Base-by-base conservation (phyloP, 1,140 invertebrate species). In the Bombus haemorrhoidalis region DNA sequence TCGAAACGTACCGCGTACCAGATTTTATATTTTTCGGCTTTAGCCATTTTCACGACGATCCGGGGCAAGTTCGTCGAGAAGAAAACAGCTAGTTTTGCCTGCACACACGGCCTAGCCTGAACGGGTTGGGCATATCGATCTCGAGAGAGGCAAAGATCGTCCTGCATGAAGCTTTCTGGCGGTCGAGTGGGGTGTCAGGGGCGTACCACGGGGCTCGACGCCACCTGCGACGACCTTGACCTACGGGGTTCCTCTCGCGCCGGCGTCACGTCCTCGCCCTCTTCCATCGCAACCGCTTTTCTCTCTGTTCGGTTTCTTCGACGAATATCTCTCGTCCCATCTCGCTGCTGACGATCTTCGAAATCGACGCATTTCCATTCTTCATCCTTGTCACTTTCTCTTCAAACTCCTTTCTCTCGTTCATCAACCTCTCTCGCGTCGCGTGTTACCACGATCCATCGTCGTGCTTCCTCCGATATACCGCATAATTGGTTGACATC, bases 41-140 rank as follows among this genome's bases (percentile, higher is more conserved):
- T 53, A 2, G 18, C 1, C 18, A 53, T 22, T 53, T 53, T 22
- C 5, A 53, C 18, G 5, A 53, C 47, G 18, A 53, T 22, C 5
- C 37, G 25, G 13, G 8, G 34, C 18, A 15, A 25, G 18, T 68
- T 39, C 34, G 13, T 34, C 25, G 0, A 53, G 37, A 72, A 39
- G 28, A 18, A 41, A 68, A 28, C 68, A 10, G 43, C 41, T 41
- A 32, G 64, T 82, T 62, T 39, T 18, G 22, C 47, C 68, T 69
- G 68, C 39, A 47, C 28, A 43, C 28, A 12, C n/a, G 32, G 41
- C 34, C 37, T 15, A 18, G 43, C 80, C 77, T 32, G 68, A 41
- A 28, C 94, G 93, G 95, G 95, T 95, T 95, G 94, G 94, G 94
- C 95, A 95, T 95, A 95, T 95, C 95, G 95, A 96, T 96, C 95